Conservation (phyloP, 2,113 vertebrate genomes). For the Ellobius talpinus region DNA sequence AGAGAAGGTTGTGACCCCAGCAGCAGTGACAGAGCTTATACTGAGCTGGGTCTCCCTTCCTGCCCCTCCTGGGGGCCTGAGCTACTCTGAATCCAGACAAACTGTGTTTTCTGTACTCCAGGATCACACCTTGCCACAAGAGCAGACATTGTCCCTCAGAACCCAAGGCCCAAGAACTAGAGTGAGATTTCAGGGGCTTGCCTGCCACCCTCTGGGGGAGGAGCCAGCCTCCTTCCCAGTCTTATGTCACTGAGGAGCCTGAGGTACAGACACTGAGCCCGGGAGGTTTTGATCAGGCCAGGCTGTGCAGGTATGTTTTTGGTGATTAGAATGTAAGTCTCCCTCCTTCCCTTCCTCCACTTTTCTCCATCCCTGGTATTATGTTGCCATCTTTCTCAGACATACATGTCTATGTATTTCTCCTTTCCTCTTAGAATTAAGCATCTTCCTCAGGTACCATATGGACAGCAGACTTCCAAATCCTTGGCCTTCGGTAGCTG, state of each 20-base stretch:
- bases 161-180: background rate
- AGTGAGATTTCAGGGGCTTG: background rate
- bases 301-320: conserved; percentile 3
- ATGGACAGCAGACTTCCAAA: background rate
- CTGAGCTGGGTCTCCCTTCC: background rate
- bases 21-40: too few species aligned
- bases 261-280: background rate
- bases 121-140: background rate
- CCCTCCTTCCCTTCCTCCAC: background rate
- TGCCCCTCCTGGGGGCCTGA: background rate
- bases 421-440: background rate
- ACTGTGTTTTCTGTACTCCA: background rate
- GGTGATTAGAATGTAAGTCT: background rate
- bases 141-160: background rate
- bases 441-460: too few species aligned
- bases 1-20: background rate
- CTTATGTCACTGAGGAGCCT: background rate
- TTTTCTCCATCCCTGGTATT: background rate
- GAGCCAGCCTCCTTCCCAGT: background rate
- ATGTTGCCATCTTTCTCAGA: background rate
- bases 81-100: background rate
- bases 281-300: background rate
- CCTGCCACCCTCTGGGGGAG: background rate
- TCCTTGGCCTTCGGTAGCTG: background rate
- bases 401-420: background rate